These are phyloP conservation scores for Thera britannica DNA, from an alignment of 2,888 invertebrate genomes.

Conservation along the genomic window DNA sequence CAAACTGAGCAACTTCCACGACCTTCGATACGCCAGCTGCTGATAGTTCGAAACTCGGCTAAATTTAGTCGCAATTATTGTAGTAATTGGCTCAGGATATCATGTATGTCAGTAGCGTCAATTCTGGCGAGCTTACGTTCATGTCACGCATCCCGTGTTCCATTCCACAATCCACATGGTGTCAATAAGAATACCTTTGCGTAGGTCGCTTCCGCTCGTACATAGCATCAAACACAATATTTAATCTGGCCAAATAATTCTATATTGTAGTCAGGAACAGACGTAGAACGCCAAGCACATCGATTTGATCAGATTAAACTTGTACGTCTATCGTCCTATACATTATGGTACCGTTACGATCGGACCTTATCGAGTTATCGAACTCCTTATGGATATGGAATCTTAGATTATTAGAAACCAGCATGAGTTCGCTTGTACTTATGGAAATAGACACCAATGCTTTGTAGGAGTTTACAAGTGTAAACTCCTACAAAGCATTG, in stretches of 20 bases:
- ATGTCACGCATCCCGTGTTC: slow-evolving; percentile 50
- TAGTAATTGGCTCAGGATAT: slow-evolving; percentile 36
- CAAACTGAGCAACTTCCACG: slow-evolving; percentile 38
- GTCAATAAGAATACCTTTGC: slow-evolving; percentile 54
- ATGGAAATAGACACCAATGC: no score
- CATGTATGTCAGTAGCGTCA: slow-evolving; percentile 42
- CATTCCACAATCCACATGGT: slow-evolving; percentile 56
- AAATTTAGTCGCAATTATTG: slow-evolving; percentile 34
- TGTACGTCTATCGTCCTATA: slow-evolving; percentile 31
- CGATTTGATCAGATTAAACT: slow-evolving; percentile 40
- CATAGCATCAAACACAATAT: slow-evolving; percentile 47
- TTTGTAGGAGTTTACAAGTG: no score
- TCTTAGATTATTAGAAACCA: slow-evolving; percentile 31
- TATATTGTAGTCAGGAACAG: slow-evolving; percentile 45
- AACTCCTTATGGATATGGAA: slow-evolving; percentile 33
- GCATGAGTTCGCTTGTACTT: slow-evolving; percentile 28
- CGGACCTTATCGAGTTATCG: slow-evolving; percentile 26
- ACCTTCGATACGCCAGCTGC: slow-evolving; percentile 44
- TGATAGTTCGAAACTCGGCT: slow-evolving; percentile 30
- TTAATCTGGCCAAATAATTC: slow-evolving; percentile 51
- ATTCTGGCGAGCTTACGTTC: slow-evolving; percentile 44
- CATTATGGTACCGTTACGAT: slow-evolving; percentile 26
- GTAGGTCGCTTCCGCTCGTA: slow-evolving; percentile 62
- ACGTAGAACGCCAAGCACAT: slow-evolving; percentile 30
- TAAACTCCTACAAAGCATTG: not conserved